phyloP scores from a whole-genome alignment of 2,797 vertebrate genomes.

The Bucorvus abyssinicus region DNA sequence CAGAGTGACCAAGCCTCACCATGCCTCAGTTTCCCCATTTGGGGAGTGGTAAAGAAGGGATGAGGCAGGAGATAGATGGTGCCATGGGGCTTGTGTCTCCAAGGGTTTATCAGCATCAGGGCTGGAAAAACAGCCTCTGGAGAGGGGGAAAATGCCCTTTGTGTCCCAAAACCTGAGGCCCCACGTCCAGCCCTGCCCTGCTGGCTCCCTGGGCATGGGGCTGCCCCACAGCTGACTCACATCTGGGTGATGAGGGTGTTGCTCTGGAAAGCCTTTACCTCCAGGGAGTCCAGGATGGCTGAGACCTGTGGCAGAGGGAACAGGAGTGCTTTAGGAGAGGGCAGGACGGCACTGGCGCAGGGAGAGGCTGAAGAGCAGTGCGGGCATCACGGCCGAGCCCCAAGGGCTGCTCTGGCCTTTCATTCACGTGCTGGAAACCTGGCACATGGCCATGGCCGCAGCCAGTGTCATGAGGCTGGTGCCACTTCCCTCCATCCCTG shows the following conservation, averaged over 20 bases:
- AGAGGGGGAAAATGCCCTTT: not conserved
- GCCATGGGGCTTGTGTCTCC: not conserved
- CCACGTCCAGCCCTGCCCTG: not conserved
- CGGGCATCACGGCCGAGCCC: rapidly evolving
- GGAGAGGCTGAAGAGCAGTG: not conserved
- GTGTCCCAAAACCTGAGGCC: not conserved
- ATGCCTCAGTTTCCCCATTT: not conserved
- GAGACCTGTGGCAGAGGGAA: slow-evolving; percentile 23
- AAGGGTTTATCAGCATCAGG: not conserved
- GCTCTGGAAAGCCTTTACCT: slow-evolving; percentile 51
- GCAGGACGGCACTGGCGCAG: rapidly evolving
- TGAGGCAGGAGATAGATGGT: not conserved
- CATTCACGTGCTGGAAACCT: not conserved
- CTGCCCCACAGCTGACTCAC: slow-evolving; percentile 25
- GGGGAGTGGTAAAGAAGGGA: not conserved
- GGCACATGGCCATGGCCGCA: rapidly evolving
- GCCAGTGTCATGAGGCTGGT: rapidly evolving
- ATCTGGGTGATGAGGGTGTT: slow-evolving; percentile 44
- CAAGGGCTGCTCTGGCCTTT: not conserved
- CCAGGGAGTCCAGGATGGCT: slow-evolving; percentile 42
- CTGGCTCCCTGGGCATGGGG: rapidly evolving
- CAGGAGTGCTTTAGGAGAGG: not conserved
- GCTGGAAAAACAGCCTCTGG: not conserved
- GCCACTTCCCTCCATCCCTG: not conserved
- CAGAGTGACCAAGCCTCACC: rapidly evolving